Percentiles rank a stretch among this genome's conserved stretches.
Conservation (phyloP, 1,140 invertebrate genomes). For the Drosophila jambulina region DNA sequence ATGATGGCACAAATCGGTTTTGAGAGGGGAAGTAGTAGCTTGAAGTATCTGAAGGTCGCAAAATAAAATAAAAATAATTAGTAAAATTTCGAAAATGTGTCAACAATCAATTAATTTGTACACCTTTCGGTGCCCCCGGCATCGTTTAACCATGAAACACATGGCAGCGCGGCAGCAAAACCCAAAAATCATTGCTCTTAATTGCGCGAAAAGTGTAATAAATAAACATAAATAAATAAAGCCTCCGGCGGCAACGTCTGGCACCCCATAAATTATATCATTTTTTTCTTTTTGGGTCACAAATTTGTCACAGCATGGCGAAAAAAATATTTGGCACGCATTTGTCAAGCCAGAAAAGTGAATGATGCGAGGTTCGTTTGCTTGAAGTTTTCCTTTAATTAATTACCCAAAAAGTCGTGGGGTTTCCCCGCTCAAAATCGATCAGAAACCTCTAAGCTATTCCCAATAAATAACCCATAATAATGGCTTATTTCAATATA, state of each 20-base stretch:
- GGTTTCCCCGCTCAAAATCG: neutral
- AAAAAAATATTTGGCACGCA: conserved; percentile 27
- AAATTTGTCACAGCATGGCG: conserved; percentile 54
- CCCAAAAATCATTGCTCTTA: conserved; percentile 61
- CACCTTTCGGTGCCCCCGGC: conserved; percentile 52
- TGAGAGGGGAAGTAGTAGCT: conserved; percentile 79
- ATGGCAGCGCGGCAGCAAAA: conserved; percentile 21
- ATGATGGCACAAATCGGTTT: conserved; percentile 82
- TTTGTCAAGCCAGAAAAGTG: conserved; percentile 29
- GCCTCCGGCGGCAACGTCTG: conserved; percentile 12
- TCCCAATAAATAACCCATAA: conserved; percentile 29
- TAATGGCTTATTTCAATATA: conserved; percentile 16
- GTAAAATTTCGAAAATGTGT: conserved; percentile 44
- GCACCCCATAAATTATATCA: conserved; percentile 30
- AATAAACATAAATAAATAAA: conserved; percentile 68
- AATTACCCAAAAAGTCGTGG: conserved; percentile 13
- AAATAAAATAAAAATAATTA: conserved; percentile 12
- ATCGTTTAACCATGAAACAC: conserved; percentile 59
- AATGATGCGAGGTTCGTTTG: conserved; percentile 13
- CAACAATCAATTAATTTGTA: conserved; percentile 63
- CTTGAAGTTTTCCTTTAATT: conserved; percentile 1
- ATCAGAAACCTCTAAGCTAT: conserved; percentile 6
- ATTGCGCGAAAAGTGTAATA: conserved; percentile 76
- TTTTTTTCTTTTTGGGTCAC: conserved; percentile 44
- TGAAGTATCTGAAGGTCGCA: conserved; percentile 72